phyloP scores from a whole-genome alignment of 2,888 invertebrate genomes.

The Eupeodes latifasciatus region DNA sequence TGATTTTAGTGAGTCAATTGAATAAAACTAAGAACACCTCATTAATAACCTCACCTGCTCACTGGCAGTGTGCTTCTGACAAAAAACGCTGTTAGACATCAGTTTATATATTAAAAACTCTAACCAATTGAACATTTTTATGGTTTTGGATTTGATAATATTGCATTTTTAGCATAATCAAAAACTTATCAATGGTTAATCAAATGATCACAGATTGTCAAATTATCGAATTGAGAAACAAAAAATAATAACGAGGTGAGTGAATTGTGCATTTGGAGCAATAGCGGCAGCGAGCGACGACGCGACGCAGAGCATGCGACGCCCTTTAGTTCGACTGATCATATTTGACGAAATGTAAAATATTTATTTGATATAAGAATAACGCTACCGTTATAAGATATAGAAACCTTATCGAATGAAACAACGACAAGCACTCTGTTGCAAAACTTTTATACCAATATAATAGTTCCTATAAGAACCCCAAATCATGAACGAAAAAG shows the following conservation, averaged over 20 bases:
- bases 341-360: slow-evolving; percentile 34
- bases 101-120: slow-evolving; percentile 11
- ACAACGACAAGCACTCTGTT: slow-evolving; percentile 9
- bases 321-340: slow-evolving; percentile 25
- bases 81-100: not conserved
- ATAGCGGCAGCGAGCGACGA: no score
- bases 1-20: not conserved
- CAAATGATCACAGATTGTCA: slow-evolving; percentile 30
- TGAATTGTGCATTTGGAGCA: slow-evolving; percentile 6
- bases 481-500: not conserved
- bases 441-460: not conserved
- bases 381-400: not conserved
- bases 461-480: slow-evolving; percentile 4
- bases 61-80: slow-evolving; percentile 14
- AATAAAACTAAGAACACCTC: not conserved
- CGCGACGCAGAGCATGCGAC: not conserved
- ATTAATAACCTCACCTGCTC: not conserved
- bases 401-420: slow-evolving; percentile 33
- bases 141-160: not conserved
- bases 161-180: slow-evolving; percentile 20
- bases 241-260: not conserved
- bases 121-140: slow-evolving; percentile 27
- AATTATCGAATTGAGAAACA: slow-evolving; percentile 1
- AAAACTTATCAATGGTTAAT: slow-evolving; percentile 39
- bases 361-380: slow-evolving; percentile 10